These are phyloP conservation scores for Ophioderma brevispina DNA, from an alignment of 35 echinoderm and acorn worm genomes.

Conservation along the genomic window DNA sequence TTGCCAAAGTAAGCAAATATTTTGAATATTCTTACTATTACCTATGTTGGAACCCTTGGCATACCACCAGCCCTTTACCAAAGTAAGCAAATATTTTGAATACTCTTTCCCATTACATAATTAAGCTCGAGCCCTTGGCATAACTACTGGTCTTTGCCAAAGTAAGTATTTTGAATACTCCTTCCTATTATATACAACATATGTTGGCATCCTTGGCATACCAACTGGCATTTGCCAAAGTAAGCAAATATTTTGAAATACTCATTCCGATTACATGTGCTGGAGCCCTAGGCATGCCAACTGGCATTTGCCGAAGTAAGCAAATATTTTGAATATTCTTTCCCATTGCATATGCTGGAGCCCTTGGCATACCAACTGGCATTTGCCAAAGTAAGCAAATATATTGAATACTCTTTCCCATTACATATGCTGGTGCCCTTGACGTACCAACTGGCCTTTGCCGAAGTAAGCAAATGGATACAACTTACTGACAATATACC, in stretches of 20 bases:
- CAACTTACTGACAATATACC: too few relatives aligned
- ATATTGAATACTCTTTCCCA: too few relatives aligned
- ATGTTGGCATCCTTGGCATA: slow-evolving; percentile 73
- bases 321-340: neutral
- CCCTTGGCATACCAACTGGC: slow-evolving; percentile 73
- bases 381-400: slow-evolving; percentile 89
- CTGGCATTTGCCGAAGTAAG: too few relatives aligned
- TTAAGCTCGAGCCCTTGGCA: slow-evolving; percentile 72
- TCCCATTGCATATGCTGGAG: slow-evolving; percentile 62
- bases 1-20: slow-evolving; percentile 61
- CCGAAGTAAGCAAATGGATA: slow-evolving; percentile 61
- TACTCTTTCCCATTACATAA: slow-evolving; percentile 57
- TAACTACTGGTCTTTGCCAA: slow-evolving; percentile 73
- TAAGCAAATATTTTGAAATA: slow-evolving; percentile 36
- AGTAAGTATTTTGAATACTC: too few relatives aligned
- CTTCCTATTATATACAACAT: too few relatives aligned
- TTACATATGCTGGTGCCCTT: slow-evolving; percentile 69
- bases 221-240: slow-evolving; percentile 65
- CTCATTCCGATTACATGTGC: too few relatives aligned
- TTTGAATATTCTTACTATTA: too few relatives aligned
- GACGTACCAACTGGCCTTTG: slow-evolving; percentile 76
- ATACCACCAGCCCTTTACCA: too few relatives aligned
- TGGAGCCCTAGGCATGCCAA: too few relatives aligned
- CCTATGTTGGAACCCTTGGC: too few relatives aligned
- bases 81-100: too few relatives aligned